Percentiles rank a stretch among this genome's conserved stretches.
phyloP scores from a whole-genome alignment of 2,113 vertebrate genomes.

The Rhombomys opimus region DNA sequence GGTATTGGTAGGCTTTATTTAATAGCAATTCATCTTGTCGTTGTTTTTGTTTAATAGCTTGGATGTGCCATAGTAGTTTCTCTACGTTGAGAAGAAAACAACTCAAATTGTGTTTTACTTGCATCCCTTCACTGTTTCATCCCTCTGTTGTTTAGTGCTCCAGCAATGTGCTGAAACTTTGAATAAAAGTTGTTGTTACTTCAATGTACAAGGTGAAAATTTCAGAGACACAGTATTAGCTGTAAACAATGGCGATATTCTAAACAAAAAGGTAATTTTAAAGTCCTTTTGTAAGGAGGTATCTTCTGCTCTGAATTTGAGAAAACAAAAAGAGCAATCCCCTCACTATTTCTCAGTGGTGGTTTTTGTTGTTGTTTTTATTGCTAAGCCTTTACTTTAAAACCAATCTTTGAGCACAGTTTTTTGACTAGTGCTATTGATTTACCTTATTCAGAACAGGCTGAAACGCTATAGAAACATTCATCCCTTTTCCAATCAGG shows the following conservation, averaged over 20 bases:
- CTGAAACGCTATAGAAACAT: background rate
- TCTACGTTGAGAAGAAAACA: conserved; percentile 34
- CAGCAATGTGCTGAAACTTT: background rate
- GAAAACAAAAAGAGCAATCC: background rate
- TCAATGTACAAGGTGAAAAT: conserved; percentile 25
- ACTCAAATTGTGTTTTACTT: conserved; percentile 36
- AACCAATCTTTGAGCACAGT: background rate
- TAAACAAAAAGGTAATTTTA: background rate
- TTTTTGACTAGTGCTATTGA: background rate
- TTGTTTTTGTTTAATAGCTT: background rate
- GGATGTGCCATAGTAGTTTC: conserved; percentile 7
- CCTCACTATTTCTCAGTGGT: background rate
- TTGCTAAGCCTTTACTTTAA: background rate
- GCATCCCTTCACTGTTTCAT: background rate
- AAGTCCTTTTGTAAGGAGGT: conserved; percentile 18
- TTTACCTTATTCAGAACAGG: background rate
- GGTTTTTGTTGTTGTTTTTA: background rate
- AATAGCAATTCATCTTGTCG: conserved; percentile 3
- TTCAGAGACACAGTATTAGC: background rate
- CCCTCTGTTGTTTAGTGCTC: background rate
- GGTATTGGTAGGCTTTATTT: background rate
- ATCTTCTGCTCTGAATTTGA: conserved; percentile 40
- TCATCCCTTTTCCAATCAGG: background rate
- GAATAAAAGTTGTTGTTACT: conserved; percentile 38
- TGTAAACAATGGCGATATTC: conserved; percentile 21